These are phyloP conservation scores for Aptenodytes forsteri DNA, from an alignment of 2,113 vertebrate species.

Conservation along the genomic window DNA sequence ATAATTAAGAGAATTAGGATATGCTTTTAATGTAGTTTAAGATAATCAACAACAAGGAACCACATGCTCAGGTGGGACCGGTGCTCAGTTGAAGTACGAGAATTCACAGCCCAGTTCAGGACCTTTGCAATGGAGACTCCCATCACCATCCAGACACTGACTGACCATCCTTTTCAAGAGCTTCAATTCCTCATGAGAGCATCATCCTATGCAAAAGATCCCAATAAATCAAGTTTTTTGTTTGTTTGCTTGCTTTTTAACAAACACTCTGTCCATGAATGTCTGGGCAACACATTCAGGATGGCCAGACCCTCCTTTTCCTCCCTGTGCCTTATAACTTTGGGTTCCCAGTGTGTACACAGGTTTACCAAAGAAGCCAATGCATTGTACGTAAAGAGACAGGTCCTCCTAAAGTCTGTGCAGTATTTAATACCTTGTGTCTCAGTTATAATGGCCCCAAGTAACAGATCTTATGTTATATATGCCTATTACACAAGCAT, in stretches of 20 bases:
- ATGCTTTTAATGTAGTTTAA: background rate
- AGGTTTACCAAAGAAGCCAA: background rate
- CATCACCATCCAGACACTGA: background rate
- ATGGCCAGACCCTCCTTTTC: background rate
- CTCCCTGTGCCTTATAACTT: background rate
- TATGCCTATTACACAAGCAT: background rate
- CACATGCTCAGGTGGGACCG: background rate
- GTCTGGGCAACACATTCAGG: background rate
- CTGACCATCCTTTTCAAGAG: background rate
- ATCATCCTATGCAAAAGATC: background rate
- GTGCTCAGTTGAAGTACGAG: background rate
- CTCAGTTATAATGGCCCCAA: background rate
- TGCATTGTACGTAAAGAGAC: background rate
- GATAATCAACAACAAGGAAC: background rate
- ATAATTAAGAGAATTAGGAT: background rate
- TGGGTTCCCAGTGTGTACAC: background rate
- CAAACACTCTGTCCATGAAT: fast-evolving
- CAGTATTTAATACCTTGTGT: background rate
- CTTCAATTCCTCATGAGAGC: background rate
- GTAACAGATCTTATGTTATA: background rate
- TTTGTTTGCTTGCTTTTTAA: background rate
- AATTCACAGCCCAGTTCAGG: background rate
- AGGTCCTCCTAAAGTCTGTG: background rate
- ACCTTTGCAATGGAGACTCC: background rate
- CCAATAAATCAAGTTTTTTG: background rate